These are phyloP conservation scores for Erebia ligea DNA, from an alignment of 2,888 invertebrate genomes.

Conservation along the genomic window DNA sequence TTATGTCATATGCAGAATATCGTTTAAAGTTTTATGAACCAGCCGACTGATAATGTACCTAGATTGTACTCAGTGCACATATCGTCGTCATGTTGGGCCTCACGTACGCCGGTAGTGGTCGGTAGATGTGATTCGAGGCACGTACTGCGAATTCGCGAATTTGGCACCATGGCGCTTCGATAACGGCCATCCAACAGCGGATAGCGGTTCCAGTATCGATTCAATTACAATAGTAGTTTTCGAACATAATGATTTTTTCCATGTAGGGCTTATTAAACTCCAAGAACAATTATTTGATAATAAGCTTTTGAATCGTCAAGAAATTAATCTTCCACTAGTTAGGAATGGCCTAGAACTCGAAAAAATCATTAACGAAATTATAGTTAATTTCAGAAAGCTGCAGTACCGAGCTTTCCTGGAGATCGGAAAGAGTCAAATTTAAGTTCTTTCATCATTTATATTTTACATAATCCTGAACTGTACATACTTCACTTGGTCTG, in stretches of 20 bases:
- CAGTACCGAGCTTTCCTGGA: too few species aligned
- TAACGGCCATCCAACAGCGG: neutral
- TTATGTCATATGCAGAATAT: neutral
- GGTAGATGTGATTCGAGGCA: slow-evolving; percentile 20
- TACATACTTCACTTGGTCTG: too few species aligned
- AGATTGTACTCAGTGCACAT: slow-evolving; percentile 12
- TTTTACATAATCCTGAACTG: too few species aligned
- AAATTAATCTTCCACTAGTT: too few species aligned
- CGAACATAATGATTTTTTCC: neutral
- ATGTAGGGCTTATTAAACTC: neutral
- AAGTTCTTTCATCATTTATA: too few species aligned
- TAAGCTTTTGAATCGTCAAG: too few species aligned
- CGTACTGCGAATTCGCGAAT: slow-evolving; percentile 26
- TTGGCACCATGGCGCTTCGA: slow-evolving; percentile 7
- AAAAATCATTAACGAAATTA: too few species aligned
- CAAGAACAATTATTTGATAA: too few species aligned
- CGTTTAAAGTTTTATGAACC: slow-evolving; percentile 12
- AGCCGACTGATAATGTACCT: slow-evolving; percentile 18
- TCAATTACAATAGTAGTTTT: neutral
- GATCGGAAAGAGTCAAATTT: too few species aligned
- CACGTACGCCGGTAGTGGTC: slow-evolving; percentile 24
- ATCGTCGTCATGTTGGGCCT: slow-evolving; percentile 23
- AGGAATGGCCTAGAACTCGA: too few species aligned
- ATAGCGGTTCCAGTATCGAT: slow-evolving; percentile 12
- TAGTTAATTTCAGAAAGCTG: too few species aligned